phyloP scores from a whole-genome alignment of 2,113 vertebrate genomes.

The Gallinago undulata region DNA sequence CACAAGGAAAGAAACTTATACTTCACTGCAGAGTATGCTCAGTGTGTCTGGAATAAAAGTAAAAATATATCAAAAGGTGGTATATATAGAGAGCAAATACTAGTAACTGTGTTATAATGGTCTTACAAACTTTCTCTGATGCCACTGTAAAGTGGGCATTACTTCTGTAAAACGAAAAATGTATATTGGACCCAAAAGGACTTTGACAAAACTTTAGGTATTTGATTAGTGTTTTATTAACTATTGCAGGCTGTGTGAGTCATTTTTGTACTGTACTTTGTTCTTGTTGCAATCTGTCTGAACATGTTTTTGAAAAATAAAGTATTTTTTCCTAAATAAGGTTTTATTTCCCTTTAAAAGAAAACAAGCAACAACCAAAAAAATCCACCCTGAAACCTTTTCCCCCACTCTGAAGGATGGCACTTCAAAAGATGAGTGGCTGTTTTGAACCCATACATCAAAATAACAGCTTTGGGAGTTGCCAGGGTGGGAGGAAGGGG shows the following conservation, averaged over 20 bases:
- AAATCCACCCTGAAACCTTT: not conserved
- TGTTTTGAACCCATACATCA: not conserved
- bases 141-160: not conserved
- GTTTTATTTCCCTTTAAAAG: not conserved
- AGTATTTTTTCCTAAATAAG: not conserved
- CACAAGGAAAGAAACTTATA: not conserved
- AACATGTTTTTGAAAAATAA: constrained; percentile 24
- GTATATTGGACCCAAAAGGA: not conserved
- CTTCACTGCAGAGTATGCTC: not conserved
- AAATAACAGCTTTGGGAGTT: not conserved
- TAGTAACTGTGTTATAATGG: not conserved
- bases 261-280: constrained; percentile 31
- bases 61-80: not conserved
- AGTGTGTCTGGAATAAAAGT: not conserved
- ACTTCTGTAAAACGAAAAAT: not conserved
- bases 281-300: constrained; percentile 10
- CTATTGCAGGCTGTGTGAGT: not conserved
- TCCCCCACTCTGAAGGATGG: not conserved
- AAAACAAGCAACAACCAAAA: not conserved
- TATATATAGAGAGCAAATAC: not conserved
- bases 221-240: not conserved
- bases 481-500: not conserved
- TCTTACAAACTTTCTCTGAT: not conserved
- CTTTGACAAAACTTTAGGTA: not conserved
- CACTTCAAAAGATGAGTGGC: not conserved